Percentiles rank a stretch among this genome's conserved stretches.
phyloP scores from a whole-genome alignment of 1,140 invertebrate genomes.

The Helicoverpa zea region DNA sequence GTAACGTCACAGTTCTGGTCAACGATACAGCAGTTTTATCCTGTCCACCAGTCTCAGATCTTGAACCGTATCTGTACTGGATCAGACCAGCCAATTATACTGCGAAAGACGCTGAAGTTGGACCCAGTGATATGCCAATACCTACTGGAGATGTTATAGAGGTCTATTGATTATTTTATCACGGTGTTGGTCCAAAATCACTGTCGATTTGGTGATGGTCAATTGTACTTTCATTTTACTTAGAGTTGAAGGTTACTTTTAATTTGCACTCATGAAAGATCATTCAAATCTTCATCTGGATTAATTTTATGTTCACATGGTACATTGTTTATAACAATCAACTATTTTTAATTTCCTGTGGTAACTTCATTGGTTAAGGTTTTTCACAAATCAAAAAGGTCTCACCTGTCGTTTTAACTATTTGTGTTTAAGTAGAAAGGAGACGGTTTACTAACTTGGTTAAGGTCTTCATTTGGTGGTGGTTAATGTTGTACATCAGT shows the following conservation, averaged over 20 bases:
- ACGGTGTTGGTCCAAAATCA: conserved; percentile 64
- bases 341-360: background rate
- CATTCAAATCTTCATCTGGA: background rate
- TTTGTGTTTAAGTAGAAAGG: background rate
- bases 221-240: background rate
- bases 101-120: conserved; percentile 76
- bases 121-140: conserved; percentile 85
- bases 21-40: conserved; percentile 91
- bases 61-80: conserved; percentile 93
- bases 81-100: conserved; percentile 85
- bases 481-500: conserved; percentile 11
- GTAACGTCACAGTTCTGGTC: conserved; percentile 91
- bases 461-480: conserved; percentile 18
- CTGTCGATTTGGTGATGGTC: conserved; percentile 12
- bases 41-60: conserved; percentile 91
- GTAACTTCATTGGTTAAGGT: background rate
- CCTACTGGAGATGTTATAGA: conserved; percentile 87
- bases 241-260: background rate
- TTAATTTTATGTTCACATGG: background rate
- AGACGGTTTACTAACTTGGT: conserved; percentile 2
- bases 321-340: background rate
- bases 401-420: conserved; percentile 2
- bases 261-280: too few relatives aligned
- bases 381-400: background rate
- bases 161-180: conserved; percentile 60